These are phyloP conservation scores for Leptoclinus maculatus DNA, from an alignment of 2,797 vertebrate genomes.

Conservation along the genomic window DNA sequence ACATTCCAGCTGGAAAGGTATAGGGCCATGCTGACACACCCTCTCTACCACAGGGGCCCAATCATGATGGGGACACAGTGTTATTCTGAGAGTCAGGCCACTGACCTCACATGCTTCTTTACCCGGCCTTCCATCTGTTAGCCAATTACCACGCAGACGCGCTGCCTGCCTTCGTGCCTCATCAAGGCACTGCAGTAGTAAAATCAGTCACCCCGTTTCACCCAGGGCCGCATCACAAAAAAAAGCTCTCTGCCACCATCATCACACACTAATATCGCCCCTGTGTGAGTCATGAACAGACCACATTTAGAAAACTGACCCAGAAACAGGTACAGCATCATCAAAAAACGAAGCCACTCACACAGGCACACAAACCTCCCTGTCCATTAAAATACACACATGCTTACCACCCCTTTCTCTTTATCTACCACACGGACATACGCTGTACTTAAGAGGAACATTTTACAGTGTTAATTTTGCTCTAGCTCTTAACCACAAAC, in stretches of 20 bases:
- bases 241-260: conserved; percentile 39
- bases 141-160: conserved; percentile 58
- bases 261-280: conserved; percentile 51
- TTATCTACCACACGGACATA: background rate
- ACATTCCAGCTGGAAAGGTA: conserved; percentile 20
- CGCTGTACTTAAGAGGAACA: background rate
- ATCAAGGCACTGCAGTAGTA: conserved; percentile 49
- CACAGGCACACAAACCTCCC: background rate
- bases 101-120: conserved; percentile 56
- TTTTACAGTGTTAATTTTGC: background rate
- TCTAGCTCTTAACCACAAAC: background rate
- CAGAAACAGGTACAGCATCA: conserved; percentile 58
- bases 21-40: conserved; percentile 14
- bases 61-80: conserved; percentile 33
- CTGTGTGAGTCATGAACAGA: conserved; percentile 48
- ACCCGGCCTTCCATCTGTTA: conserved; percentile 59
- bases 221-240: conserved; percentile 25
- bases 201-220: conserved; percentile 69
- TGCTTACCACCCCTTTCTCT: background rate
- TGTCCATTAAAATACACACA: conserved; percentile 21
- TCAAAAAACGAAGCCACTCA: conserved; percentile 21
- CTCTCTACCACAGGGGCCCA: conserved; percentile 11
- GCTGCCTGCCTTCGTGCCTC: conserved; percentile 41
- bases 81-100: conserved; percentile 36
- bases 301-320: conserved; percentile 58